Percentiles rank a stretch among this genome's conserved stretches.
phyloP scores from a whole-genome alignment of 2,797 vertebrate genomes.

The Acrocephalus scirpaceus region DNA sequence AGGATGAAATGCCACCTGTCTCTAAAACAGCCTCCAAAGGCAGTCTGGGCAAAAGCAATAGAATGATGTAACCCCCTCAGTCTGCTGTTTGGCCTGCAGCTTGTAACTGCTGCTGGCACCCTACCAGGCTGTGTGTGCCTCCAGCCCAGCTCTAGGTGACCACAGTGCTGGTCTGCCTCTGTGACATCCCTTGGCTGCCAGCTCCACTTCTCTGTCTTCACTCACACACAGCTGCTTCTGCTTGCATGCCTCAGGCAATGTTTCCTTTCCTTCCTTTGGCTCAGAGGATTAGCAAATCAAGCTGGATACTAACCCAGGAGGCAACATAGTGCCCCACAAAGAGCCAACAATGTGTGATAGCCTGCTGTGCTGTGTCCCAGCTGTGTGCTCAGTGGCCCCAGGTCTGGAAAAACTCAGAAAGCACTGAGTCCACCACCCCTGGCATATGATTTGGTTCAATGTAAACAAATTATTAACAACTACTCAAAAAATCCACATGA shows the following conservation, averaged over 20 bases:
- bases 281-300: background rate
- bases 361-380: background rate
- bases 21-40: background rate
- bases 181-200: background rate
- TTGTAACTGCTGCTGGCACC: background rate
- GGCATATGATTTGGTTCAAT: background rate
- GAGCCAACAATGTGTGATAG: background rate
- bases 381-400: background rate
- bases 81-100: background rate
- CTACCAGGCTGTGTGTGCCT: background rate
- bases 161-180: background rate
- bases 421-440: accelerated
- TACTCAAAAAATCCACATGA: background rate
- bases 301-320: background rate
- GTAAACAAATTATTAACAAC: background rate
- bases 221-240: background rate
- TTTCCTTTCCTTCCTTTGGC: background rate
- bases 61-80: background rate
- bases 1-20: background rate
- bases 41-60: background rate
- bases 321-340: background rate
- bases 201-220: background rate
- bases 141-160: background rate
- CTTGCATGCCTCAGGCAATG: background rate
- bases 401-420: background rate